Conservation (phyloP, 2,888 invertebrate genomes). For the Syritta pipiens region DNA sequence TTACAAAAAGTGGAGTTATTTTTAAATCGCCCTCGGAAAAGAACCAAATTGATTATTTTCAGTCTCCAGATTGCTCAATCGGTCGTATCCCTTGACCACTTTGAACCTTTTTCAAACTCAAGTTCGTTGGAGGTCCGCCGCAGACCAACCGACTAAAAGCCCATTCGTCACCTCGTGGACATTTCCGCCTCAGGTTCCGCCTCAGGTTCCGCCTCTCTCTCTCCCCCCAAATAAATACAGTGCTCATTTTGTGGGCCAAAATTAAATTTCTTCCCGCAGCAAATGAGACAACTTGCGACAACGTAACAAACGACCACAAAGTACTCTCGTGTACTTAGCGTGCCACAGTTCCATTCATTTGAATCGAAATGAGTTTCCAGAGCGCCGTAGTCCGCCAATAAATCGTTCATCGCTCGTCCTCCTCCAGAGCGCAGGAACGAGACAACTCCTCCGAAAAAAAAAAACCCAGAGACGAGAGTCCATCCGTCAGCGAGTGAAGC, state of each 20-base stretch:
- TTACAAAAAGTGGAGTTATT: too few relatives aligned
- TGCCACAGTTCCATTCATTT: conserved; percentile 56
- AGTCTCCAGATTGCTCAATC: too few relatives aligned
- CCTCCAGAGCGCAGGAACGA: neutral
- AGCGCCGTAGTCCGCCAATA: conserved; percentile 31
- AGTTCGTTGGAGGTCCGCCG: too few relatives aligned
- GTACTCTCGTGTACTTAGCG: conserved; percentile 37
- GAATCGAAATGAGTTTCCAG: conserved; percentile 56
- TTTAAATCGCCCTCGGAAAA: too few relatives aligned
- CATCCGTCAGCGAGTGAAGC: conserved; percentile 53
- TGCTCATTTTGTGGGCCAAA: neutral
- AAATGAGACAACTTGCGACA: conserved; percentile 58
- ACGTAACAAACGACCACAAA: conserved; percentile 38
- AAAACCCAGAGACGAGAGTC: conserved; percentile 47
- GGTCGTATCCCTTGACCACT: too few relatives aligned
- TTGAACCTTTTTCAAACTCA: too few relatives aligned
- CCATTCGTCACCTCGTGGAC: too few relatives aligned
- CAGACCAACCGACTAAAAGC: too few relatives aligned
- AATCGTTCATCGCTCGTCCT: conserved; percentile 56
- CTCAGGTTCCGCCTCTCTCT: too few relatives aligned
- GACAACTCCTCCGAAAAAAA: conserved; percentile 25
- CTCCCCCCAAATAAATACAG: neutral
- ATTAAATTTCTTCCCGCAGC: neutral
- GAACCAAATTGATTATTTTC: too few relatives aligned
- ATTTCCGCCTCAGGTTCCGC: too few relatives aligned